A percentile compares a stretch with the other conserved stretches of the same genome.
Evolutionary conservation across 1,140 invertebrate species (phyloP).

Genomic region (Penaeus chinensis): DNA sequence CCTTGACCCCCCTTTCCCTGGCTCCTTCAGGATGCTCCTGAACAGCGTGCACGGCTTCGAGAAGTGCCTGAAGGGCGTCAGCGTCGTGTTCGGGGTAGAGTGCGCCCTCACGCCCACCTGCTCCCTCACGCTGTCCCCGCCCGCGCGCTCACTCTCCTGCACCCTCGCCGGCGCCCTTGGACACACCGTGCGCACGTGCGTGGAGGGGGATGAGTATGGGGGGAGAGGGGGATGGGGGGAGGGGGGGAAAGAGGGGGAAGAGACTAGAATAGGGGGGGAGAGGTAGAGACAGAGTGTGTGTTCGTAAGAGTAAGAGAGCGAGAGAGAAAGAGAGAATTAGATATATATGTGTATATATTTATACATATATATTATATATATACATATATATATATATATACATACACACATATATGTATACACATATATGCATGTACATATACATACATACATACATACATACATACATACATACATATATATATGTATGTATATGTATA

Average conservation of each 20-base stretch:
- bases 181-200: slow-evolving; percentile 48
- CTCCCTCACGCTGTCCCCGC: slow-evolving; percentile 33
- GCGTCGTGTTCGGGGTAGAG: slow-evolving; percentile 49
- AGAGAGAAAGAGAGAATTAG: background rate
- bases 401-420: too few relatives aligned
- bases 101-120: slow-evolving; percentile 40
- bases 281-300: background rate
- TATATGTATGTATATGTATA: too few relatives aligned
- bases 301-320: background rate
- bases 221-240: background rate
- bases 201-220: background rate
- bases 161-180: slow-evolving; percentile 48
- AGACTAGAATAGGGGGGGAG: background rate
- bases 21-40: slow-evolving; percentile 45
- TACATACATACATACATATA: too few relatives aligned
- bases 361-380: too few relatives aligned
- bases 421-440: background rate
- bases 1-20: too few relatives aligned
- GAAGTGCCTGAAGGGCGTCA: slow-evolving; percentile 30
- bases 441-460: background rate
- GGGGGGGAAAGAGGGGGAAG: background rate
- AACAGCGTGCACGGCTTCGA: slow-evolving; percentile 41
- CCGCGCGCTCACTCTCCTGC: slow-evolving; percentile 33
- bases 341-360: background rate
- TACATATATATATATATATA: too few relatives aligned